Percentiles rank a stretch among this genome's conserved stretches.
phyloP scores from a whole-genome alignment of 2,888 invertebrate species.

The Masnerella sp. region DNA sequence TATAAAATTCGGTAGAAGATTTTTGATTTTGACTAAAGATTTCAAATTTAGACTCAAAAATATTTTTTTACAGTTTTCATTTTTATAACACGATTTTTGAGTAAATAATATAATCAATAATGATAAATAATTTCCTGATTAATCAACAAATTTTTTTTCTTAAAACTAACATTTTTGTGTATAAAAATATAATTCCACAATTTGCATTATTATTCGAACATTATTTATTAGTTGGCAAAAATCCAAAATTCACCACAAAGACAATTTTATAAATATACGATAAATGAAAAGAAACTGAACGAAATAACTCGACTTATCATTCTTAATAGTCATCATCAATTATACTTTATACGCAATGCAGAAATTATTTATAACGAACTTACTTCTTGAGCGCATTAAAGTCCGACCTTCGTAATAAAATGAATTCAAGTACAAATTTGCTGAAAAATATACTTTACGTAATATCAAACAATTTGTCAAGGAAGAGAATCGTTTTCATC shows the following conservation, averaged over 20 bases:
- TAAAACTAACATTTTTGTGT: too few relatives aligned
- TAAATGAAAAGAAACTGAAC: conserved; percentile 25
- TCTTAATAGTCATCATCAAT: conserved; percentile 39
- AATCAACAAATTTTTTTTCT: too few relatives aligned
- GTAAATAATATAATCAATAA: too few relatives aligned
- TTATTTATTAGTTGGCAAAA: background rate
- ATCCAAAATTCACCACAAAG: background rate
- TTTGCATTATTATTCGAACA: background rate
- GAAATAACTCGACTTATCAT: conserved; percentile 22
- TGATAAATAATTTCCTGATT: too few relatives aligned
- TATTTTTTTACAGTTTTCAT: too few relatives aligned
- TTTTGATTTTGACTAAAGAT: too few relatives aligned
- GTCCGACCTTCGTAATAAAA: conserved; percentile 52
- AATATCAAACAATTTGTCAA: conserved; percentile 52
- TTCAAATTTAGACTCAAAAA: too few relatives aligned
- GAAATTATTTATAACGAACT: conserved; percentile 54
- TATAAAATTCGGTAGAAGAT: too few relatives aligned
- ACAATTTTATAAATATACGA: conserved; percentile 18
- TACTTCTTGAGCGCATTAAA: conserved; percentile 42
- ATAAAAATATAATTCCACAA: too few relatives aligned
- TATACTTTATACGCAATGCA: conserved; percentile 37
- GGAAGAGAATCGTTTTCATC: conserved; percentile 55
- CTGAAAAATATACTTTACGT: conserved; percentile 46
- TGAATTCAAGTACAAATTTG: conserved; percentile 53
- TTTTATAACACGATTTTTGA: too few relatives aligned